Percentiles rank a stretch among this genome's conserved stretches.
Evolutionary conservation across 2,113 vertebrate species (phyloP).

Genomic region (Pelmatolapia mariae): DNA sequence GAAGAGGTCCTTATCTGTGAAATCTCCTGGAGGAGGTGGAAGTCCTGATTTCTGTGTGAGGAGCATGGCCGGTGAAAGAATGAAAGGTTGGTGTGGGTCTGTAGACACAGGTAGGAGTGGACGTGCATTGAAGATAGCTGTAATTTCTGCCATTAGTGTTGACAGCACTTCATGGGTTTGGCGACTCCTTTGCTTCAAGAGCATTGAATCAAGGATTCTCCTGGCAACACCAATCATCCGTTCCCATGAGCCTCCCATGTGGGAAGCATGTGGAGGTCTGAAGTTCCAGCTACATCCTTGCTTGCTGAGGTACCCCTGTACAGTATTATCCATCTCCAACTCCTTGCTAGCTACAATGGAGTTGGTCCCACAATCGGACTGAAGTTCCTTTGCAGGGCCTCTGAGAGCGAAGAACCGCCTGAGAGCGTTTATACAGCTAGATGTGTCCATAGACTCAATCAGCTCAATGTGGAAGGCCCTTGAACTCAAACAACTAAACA

Average conservation of each 20-base stretch:
- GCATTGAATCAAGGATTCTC: too few species aligned
- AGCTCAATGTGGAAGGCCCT: neutral
- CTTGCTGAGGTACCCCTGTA: neutral
- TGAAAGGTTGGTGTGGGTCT: too few species aligned
- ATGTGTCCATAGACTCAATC: neutral
- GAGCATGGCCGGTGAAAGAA: too few species aligned
- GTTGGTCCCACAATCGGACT: neutral
- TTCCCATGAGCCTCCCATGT: neutral
- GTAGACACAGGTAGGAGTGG: too few species aligned
- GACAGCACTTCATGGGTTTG: too few species aligned
- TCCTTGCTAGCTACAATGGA: neutral
- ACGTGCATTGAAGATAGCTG: too few species aligned
- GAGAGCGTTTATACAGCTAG: neutral
- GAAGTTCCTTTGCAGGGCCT: neutral
- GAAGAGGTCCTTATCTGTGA: too few species aligned
- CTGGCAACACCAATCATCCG: neutral
- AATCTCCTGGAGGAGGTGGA: too few species aligned
- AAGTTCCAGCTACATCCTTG: neutral
- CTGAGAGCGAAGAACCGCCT: neutral
- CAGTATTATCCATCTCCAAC: neutral
- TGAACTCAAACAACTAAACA: neutral
- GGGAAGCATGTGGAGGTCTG: neutral
- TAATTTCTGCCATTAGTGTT: too few species aligned
- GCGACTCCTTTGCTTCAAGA: too few species aligned
- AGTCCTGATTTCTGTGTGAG: too few species aligned